Percentiles rank a stretch among this genome's conserved stretches.
phyloP scores from a whole-genome alignment of 2,113 vertebrate genomes.

The Equus quagga region DNA sequence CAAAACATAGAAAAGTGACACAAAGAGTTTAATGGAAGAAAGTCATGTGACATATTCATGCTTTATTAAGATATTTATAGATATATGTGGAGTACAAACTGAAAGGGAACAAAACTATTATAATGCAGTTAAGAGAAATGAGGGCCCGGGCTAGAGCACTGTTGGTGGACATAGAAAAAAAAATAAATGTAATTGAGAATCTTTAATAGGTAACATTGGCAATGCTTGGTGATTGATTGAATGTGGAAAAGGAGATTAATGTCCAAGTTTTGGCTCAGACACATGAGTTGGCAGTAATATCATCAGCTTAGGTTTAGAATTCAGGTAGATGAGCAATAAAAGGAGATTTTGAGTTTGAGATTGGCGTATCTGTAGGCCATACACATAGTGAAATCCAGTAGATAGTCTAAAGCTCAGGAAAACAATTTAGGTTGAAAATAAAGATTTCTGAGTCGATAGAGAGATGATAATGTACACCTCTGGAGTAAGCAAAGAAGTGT shows the following conservation, averaged over 20 bases:
- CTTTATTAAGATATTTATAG: background rate
- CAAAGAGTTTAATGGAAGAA: background rate
- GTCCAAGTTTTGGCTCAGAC: background rate
- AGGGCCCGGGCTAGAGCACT: background rate
- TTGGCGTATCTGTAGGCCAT: background rate
- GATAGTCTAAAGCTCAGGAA: background rate
- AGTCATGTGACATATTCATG: background rate
- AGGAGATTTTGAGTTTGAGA: background rate
- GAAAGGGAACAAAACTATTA: background rate
- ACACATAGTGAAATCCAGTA: background rate
- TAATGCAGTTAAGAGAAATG: background rate
- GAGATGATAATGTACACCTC: background rate
- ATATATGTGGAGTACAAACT: background rate
- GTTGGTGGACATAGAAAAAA: background rate
- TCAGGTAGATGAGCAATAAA: background rate
- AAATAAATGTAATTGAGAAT: background rate
- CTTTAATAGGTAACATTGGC: background rate
- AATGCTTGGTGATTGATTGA: background rate
- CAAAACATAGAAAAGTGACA: background rate
- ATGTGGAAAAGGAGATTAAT: accelerated
- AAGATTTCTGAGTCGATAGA: background rate
- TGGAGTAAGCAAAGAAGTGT: background rate
- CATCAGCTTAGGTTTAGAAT: background rate
- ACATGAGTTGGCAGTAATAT: background rate
- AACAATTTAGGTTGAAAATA: background rate